A percentile compares a stretch with the other conserved stretches of the same genome.
These are phyloP conservation scores for Allacma fusca DNA, from an alignment of 2,888 invertebrate genomes.

Conservation along the genomic window DNA sequence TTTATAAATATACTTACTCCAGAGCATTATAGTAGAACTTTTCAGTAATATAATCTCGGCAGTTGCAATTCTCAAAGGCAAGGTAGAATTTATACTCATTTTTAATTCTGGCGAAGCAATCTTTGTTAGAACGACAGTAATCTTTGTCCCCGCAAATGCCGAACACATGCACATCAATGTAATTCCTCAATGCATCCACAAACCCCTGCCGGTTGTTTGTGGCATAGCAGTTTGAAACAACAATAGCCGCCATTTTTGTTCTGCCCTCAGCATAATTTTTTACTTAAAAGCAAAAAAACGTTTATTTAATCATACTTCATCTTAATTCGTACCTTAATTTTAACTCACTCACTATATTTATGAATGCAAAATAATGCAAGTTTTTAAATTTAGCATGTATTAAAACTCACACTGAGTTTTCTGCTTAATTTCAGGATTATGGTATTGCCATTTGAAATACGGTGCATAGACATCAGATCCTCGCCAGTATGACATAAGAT, in stretches of 20 bases:
- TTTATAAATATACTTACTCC: not conserved
- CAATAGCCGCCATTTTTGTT: constrained; percentile 56
- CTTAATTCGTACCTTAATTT: no score
- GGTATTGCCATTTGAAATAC: constrained; percentile 27
- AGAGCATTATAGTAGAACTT: constrained; percentile 9
- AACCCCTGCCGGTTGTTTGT: constrained; percentile 74
- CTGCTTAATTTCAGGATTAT: not conserved
- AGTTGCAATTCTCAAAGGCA: constrained; percentile 62
- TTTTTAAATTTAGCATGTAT: no score
- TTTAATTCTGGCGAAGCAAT: constrained; percentile 56
- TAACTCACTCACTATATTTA: no score
- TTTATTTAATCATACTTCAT: not conserved
- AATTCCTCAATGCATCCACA: constrained; percentile 83
- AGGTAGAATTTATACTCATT: constrained; percentile 63
- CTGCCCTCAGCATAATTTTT: constrained; percentile 53
- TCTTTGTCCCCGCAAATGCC: constrained; percentile 86
- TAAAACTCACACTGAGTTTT: constrained; percentile 21
- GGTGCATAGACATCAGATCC: constrained; percentile 35
- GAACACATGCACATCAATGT: constrained; percentile 89
- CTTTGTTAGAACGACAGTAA: constrained; percentile 70
- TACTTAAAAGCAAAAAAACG: constrained; percentile 26
- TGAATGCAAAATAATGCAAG: no score
- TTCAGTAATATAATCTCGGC: constrained; percentile 20
- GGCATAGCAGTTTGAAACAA: constrained; percentile 56
- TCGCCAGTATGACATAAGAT: constrained; percentile 38